A percentile compares a stretch with the other conserved stretches of the same genome.
phyloP scores from a whole-genome alignment of 2,888 invertebrate species.

The Corbicula japonica region DNA sequence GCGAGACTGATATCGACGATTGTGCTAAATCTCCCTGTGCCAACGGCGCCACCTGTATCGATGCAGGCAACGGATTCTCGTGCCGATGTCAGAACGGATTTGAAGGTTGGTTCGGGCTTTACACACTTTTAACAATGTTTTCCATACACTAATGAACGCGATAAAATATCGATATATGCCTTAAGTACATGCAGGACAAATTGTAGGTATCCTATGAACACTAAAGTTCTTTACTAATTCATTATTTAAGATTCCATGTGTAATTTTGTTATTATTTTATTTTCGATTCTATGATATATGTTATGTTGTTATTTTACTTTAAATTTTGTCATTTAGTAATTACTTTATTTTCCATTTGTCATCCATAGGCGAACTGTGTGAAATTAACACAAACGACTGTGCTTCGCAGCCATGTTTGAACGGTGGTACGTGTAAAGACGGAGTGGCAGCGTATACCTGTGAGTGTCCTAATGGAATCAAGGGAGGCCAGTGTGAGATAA shows the following conservation, averaged over 20 bases:
- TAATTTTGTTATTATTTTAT: no score
- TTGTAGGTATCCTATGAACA: no score
- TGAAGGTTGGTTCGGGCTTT: no score
- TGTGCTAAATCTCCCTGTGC: conserved; percentile 72
- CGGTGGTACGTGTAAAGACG: conserved; percentile 78
- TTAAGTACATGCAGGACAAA: no score
- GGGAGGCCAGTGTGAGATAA: conserved; percentile 79
- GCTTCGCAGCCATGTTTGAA: conserved; percentile 71
- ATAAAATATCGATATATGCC: no score
- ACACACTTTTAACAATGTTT: no score
- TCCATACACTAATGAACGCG: no score
- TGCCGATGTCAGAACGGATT: conserved; percentile 67
- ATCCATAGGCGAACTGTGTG: conserved; percentile 86
- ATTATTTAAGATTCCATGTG: no score
- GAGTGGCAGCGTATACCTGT: conserved; percentile 75
- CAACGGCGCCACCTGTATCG: conserved; percentile 78
- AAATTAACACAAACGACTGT: conserved; percentile 75
- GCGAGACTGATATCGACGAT: conserved; percentile 78
- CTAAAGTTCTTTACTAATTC: no score
- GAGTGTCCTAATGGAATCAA: conserved; percentile 70
- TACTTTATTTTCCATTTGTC: background rate
- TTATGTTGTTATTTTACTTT: background rate
- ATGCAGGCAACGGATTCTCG: conserved; percentile 75
- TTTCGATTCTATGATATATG: no score
- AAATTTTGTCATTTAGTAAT: background rate